Conservation (phyloP, 1,140 invertebrate species). For the Lepidurus packardi region DNA sequence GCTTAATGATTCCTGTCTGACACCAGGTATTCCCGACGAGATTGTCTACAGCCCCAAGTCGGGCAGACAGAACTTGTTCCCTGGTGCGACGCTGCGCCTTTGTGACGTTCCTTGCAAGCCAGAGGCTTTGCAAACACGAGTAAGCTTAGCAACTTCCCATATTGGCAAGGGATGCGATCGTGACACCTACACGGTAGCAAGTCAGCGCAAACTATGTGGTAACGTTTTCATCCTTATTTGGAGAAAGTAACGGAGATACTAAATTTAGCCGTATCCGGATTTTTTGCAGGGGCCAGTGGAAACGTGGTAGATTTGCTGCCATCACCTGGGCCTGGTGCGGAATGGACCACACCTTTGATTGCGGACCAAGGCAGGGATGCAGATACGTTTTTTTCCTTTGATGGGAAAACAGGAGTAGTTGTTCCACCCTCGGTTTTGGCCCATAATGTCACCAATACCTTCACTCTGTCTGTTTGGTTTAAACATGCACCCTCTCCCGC, state of each 20-base stretch:
- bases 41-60: conserved; percentile 85
- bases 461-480: conserved; percentile 89
- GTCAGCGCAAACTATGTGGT: conserved; percentile 85
- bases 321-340: conserved; percentile 63
- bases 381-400: conserved; percentile 53
- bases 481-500: conserved; percentile 66
- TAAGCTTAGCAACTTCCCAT: conserved; percentile 70
- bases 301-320: conserved; percentile 78
- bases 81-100: conserved; percentile 74
- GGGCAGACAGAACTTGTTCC: conserved; percentile 71
- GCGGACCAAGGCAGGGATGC: conserved; percentile 82
- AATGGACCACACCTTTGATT: conserved; percentile 80
- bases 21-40: conserved; percentile 69
- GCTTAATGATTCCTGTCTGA: conserved; percentile 30
- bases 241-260: conserved; percentile 16
- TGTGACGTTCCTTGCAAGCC: conserved; percentile 73
- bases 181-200: conserved; percentile 79
- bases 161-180: conserved; percentile 87
- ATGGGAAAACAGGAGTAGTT: conserved; percentile 47
- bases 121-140: conserved; percentile 55
- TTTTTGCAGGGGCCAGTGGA: conserved; percentile 50
- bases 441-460: conserved; percentile 68
- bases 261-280: conserved; percentile 45
- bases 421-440: conserved; percentile 42
- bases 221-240: conserved; percentile 38